phyloP scores from a whole-genome alignment of 2,888 invertebrate species.

The Oligia strigilis region DNA sequence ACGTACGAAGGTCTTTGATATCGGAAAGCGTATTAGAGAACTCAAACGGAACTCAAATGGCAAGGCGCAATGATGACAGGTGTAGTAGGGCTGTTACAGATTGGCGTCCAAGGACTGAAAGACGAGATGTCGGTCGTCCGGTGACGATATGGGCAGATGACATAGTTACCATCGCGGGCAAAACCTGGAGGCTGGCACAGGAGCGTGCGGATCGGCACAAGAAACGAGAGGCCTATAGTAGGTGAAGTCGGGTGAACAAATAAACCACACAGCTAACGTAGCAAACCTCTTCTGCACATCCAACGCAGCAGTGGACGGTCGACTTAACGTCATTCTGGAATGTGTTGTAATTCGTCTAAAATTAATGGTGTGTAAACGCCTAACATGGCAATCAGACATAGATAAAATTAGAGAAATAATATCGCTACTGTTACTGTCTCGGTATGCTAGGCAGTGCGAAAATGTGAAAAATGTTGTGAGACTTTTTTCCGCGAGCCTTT shows the following conservation, averaged over 20 bases:
- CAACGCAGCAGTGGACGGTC: not conserved
- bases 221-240: too few species aligned
- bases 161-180: too few species aligned
- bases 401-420: conserved; percentile 32
- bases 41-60: too few species aligned
- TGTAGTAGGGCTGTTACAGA: too few species aligned
- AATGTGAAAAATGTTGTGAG: not conserved
- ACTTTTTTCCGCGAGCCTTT: not conserved
- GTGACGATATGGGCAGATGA: too few species aligned
- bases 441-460: not conserved
- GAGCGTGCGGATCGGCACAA: too few species aligned
- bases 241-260: not conserved
- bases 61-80: too few species aligned
- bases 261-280: not conserved
- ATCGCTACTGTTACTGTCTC: not conserved
- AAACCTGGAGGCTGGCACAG: too few species aligned
- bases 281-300: not conserved
- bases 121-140: too few species aligned
- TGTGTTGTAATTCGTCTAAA: conserved; percentile 56
- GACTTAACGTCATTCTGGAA: conserved; percentile 22
- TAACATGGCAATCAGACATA: conserved; percentile 39
- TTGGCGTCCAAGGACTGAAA: too few species aligned
- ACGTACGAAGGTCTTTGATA: too few species aligned
- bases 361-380: conserved; percentile 41
- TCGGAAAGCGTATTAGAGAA: too few species aligned